Evolutionary conservation across 2,113 vertebrate genomes (phyloP), one percentile per base, ranked within the genome.

Genomic region (Rissa tridactyla): DNA sequence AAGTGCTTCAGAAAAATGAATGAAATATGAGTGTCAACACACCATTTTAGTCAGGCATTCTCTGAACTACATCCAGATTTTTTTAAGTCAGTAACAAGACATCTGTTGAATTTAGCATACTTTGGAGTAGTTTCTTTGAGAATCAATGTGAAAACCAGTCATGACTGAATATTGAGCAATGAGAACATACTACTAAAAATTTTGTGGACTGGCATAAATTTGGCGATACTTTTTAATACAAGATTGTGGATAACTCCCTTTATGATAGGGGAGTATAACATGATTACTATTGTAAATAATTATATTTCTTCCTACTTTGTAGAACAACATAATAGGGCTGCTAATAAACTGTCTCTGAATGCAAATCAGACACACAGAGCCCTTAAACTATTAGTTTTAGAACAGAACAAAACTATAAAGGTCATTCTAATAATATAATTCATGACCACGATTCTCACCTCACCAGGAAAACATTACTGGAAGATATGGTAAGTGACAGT

Each of bases 401-500:
- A 46, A 9, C 6, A 64, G 65, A 82, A 46, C 32, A 66, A 36
- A 90, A 21, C 26, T 55, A 6, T 32, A 46, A 82, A 49, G 30
- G 22, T 19, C 46, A 66, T 62, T 64, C 64, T 46, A 46, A 51
- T 17, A 51, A 23, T 5, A 71, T 3, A 17, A n/a, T 15, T 42
- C 57, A n/a, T 46, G 47, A 77, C 23, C 55, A 54, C 0, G 12
- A 52, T 20, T 21, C 54, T 72, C 4, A 1, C 15, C n/a, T 60
- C 58, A 72, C 40, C 55, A 87, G 27, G 22, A 21, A 75, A 75
- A 54, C 11, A 6, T 11, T 62, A 49, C 30, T 75, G 36, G 34
- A 86, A 83, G 12, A n/a, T 5, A 4, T 1, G 10, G 0, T 1
- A 64, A 68, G n/a, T 11, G 32, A 47, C 20, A 69, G 18, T 9